Evolutionary conservation across 92 coral and sea anemone genomes (phyloP).

Genomic region (Actinernus sp.): DNA sequence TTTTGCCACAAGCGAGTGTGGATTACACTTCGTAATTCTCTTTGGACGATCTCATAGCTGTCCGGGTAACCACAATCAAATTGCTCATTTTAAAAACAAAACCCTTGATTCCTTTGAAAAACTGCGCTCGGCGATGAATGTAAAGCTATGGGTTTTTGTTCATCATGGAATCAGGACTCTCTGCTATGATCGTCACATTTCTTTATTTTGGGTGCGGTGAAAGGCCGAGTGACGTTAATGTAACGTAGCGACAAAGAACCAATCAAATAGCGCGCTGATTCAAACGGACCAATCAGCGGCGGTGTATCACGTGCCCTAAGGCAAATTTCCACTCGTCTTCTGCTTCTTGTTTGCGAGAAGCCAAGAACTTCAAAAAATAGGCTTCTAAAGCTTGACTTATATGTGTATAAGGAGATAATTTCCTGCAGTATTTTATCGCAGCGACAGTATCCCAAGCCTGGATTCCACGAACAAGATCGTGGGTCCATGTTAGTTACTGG

Average conservation of each 20-base stretch:
- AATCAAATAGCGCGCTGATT: slow-evolving; percentile 78
- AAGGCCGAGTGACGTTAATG: slow-evolving; percentile 88
- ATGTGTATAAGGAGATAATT: slow-evolving; percentile 34
- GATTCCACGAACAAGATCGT: slow-evolving; percentile 21
- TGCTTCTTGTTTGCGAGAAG: slow-evolving; percentile 75
- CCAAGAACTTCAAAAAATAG: slow-evolving; percentile 72
- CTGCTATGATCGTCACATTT: slow-evolving; percentile 19
- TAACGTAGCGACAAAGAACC: slow-evolving; percentile 90
- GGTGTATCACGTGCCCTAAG: slow-evolving; percentile 84
- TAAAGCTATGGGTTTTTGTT: too few relatives aligned
- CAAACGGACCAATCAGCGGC: slow-evolving; percentile 87
- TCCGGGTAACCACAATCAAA: too few relatives aligned
- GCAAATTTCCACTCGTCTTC: slow-evolving; percentile 73
- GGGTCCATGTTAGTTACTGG: slow-evolving; percentile 14
- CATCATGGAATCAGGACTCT: too few relatives aligned
- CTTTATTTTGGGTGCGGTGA: slow-evolving; percentile 81
- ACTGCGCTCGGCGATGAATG: too few relatives aligned
- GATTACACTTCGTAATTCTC: too few relatives aligned
- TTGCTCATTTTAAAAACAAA: too few relatives aligned
- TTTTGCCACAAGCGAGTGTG: too few relatives aligned
- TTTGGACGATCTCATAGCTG: too few relatives aligned
- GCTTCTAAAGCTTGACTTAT: slow-evolving; percentile 14
- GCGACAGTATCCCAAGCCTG: slow-evolving; percentile 18
- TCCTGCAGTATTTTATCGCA: slow-evolving; percentile 46
- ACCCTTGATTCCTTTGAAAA: too few relatives aligned